A percentile compares a stretch with the other conserved stretches of the same genome.
phyloP scores from a whole-genome alignment of 2,888 invertebrate genomes.

The Baronia brevicornis region DNA sequence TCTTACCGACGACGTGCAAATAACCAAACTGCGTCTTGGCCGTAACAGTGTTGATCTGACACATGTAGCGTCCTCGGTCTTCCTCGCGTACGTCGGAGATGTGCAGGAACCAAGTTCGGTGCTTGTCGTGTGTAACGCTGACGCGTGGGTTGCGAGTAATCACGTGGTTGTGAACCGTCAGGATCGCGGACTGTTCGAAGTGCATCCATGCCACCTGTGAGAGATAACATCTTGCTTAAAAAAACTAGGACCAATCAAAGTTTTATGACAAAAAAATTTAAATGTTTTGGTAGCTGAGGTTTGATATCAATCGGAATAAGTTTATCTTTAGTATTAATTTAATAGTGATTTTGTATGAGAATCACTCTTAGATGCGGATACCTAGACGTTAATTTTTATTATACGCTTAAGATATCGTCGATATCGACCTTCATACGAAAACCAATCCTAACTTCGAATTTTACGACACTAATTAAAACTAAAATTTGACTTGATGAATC shows the following conservation, averaged over 20 bases:
- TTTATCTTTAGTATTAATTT: too few species aligned
- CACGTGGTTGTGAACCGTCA: slow-evolving; percentile 95
- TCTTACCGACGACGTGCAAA: slow-evolving; percentile 92
- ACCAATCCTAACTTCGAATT: too few species aligned
- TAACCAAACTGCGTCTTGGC: slow-evolving; percentile 95
- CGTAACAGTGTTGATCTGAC: slow-evolving; percentile 93
- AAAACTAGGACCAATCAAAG: slow-evolving; percentile 1
- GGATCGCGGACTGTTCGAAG: slow-evolving; percentile 93
- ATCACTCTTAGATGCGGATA: too few species aligned
- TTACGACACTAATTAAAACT: too few species aligned
- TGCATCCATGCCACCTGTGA: slow-evolving; percentile 97
- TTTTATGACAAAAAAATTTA: slow-evolving; percentile 2
- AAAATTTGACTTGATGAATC: too few species aligned
- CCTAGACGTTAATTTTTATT: too few species aligned
- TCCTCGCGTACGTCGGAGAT: slow-evolving; percentile 94
- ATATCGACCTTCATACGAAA: too few species aligned
- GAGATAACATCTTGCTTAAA: slow-evolving; percentile 18
- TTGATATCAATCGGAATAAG: too few species aligned
- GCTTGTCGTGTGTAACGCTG: slow-evolving; percentile 93
- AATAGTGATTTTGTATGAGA: too few species aligned
- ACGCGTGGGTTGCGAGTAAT: slow-evolving; percentile 95
- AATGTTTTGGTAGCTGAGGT: neutral
- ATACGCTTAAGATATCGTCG: too few species aligned
- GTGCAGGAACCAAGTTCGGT: slow-evolving; percentile 94
- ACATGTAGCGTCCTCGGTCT: slow-evolving; percentile 91